Percentiles rank a stretch among this genome's conserved stretches.
phyloP scores from a whole-genome alignment of 2,888 invertebrate species.

The Dolichopus griseipennis region DNA sequence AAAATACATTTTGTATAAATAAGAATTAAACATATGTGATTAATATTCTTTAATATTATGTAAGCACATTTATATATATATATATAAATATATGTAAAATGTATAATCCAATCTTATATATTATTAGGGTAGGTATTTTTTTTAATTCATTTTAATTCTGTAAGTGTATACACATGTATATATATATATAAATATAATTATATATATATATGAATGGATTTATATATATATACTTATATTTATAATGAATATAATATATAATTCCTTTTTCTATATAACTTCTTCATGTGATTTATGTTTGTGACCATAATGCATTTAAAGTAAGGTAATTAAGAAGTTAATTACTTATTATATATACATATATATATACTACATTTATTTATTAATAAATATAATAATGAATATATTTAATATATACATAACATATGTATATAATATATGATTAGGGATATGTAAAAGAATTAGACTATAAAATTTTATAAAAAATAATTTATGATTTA shows the following conservation, averaged over 20 bases:
- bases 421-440: too few species aligned
- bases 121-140: background rate
- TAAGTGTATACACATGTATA: too few species aligned
- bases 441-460: too few species aligned
- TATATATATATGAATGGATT: too few species aligned
- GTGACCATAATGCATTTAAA: conserved; percentile 1
- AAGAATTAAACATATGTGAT: background rate
- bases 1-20: background rate
- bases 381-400: too few species aligned
- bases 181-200: too few species aligned
- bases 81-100: background rate
- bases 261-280: background rate
- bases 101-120: background rate
- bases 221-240: background rate
- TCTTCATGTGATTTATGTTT: background rate
- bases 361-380: too few species aligned
- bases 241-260: background rate
- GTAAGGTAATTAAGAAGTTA: background rate
- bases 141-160: too few species aligned
- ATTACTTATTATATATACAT: too few species aligned
- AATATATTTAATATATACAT: too few species aligned
- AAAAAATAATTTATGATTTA: too few species aligned
- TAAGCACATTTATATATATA: background rate
- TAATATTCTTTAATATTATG: background rate
- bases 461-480: too few species aligned